phyloP scores from a whole-genome alignment of 35 echinoderm and acorn worm species.

The Acanthaster planci region DNA sequence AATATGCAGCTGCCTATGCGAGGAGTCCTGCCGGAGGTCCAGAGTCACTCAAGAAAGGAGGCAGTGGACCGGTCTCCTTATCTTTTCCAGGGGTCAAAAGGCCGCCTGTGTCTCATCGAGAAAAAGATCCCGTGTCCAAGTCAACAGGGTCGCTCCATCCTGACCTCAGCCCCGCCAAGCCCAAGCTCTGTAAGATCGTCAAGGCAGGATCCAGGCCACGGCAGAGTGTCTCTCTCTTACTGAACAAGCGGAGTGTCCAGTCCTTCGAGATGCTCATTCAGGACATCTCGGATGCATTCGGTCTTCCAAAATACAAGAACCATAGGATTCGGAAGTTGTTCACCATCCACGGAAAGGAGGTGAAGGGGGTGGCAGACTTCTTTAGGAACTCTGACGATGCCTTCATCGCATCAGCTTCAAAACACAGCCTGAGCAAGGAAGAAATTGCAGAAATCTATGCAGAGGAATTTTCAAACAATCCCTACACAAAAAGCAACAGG shows the following conservation, averaged over 20 bases:
- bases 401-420: conserved; percentile 72
- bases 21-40: conserved; percentile 29
- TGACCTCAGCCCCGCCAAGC: conserved; percentile 62
- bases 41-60: conserved; percentile 26
- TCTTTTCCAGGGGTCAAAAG: conserved; percentile 35
- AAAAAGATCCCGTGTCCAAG: conserved; percentile 39
- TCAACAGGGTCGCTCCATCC: conserved; percentile 38
- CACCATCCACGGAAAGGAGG: conserved; percentile 80
- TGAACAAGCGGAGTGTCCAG: conserved; percentile 89
- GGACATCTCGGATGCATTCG: conserved; percentile 91
- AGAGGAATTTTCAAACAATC: conserved; percentile 69
- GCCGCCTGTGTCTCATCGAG: conserved; percentile 1
- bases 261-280: conserved; percentile 83
- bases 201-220: conserved; percentile 79
- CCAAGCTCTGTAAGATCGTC: conserved; percentile 79
- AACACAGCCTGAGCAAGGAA: conserved; percentile 58
- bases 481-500: conserved; percentile 43
- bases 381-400: conserved; percentile 79
- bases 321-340: conserved; percentile 81
- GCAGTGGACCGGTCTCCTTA: conserved; percentile 64
- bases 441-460: conserved; percentile 70
- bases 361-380: conserved; percentile 83
- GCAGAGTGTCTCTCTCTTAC: conserved; percentile 79
- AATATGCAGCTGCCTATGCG: conserved; percentile 81
- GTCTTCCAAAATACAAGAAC: conserved; percentile 81